Conservation (phyloP, 2,888 invertebrate species). For the Cheilosia grossa region DNA sequence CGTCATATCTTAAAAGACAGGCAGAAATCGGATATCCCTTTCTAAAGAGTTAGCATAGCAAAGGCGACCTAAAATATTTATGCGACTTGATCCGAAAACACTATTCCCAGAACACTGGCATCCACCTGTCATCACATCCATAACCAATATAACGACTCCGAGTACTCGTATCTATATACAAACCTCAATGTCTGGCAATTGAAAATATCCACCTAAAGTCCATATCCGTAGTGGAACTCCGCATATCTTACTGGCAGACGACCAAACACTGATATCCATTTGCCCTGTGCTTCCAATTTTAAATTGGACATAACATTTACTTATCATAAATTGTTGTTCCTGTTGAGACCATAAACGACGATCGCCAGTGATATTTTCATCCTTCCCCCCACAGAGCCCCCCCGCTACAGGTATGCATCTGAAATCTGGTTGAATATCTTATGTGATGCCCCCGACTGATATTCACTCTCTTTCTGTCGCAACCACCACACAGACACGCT, state of each 20-base stretch:
- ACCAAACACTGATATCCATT: conserved; percentile 52
- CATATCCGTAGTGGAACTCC: conserved; percentile 56
- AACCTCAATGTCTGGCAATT: neutral
- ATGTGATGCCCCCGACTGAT: conserved; percentile 64
- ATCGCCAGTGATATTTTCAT: conserved; percentile 68
- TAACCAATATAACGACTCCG: too few species aligned
- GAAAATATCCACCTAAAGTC: conserved; percentile 42
- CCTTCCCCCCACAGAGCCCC: conserved; percentile 5
- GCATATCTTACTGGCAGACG: conserved; percentile 27
- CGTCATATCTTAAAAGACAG: too few species aligned
- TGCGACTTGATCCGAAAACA: too few species aligned
- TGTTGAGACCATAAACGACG: conserved; percentile 69
- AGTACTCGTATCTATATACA: too few species aligned
- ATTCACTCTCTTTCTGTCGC: conserved; percentile 53
- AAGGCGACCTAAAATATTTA: too few species aligned
- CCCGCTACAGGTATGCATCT: conserved; percentile 25
- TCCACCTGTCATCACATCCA: too few species aligned
- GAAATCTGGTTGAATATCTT: conserved; percentile 42
- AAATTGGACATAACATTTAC: conserved; percentile 75
- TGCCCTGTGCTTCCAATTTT: conserved; percentile 71
- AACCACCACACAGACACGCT: neutral
- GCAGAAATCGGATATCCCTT: too few species aligned
- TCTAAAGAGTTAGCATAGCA: too few species aligned
- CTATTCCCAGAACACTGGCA: too few species aligned
- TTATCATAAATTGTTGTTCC: conserved; percentile 74